Percentiles rank a stretch among this genome's conserved stretches.
phyloP scores from a whole-genome alignment of 2,113 vertebrate genomes.

The Paralichthys olivaceus region DNA sequence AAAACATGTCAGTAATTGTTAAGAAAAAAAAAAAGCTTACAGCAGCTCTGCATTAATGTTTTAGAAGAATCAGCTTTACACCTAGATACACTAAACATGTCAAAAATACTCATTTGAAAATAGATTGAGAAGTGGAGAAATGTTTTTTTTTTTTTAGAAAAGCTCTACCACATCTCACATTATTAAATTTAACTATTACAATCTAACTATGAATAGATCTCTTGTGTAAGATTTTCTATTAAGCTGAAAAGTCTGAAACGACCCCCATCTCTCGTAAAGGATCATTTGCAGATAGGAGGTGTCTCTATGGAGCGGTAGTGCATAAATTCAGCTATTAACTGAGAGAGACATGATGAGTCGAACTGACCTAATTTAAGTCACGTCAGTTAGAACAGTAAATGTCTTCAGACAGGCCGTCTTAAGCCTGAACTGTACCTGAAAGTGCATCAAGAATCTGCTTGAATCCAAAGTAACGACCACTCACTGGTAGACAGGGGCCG shows the following conservation, averaged over 20 bases:
- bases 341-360: conserved; percentile 1
- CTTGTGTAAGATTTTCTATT: background rate
- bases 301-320: background rate
- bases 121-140: background rate
- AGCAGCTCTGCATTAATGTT: background rate
- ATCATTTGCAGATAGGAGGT: background rate
- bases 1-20: background rate
- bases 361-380: conserved; percentile 5
- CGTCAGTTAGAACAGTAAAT: background rate
- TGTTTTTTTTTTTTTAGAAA: background rate
- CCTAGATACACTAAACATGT: conserved; percentile 10
- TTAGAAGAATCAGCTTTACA: background rate
- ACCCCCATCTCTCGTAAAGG: background rate
- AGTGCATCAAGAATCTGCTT: background rate
- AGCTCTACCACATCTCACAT: background rate
- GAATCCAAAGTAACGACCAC: background rate
- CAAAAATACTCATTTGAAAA: conserved; percentile 15
- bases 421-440: background rate
- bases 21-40: background rate
- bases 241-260: background rate
- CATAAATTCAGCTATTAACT: background rate
- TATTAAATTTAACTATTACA: conserved; percentile 14
- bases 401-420: background rate
- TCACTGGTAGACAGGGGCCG: background rate
- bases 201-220: conserved; percentile 5